Percentiles rank a stretch among this genome's conserved stretches.
Evolutionary conservation across 2,113 vertebrate species (phyloP).

Genomic region (Ceyx melanurus): DNA sequence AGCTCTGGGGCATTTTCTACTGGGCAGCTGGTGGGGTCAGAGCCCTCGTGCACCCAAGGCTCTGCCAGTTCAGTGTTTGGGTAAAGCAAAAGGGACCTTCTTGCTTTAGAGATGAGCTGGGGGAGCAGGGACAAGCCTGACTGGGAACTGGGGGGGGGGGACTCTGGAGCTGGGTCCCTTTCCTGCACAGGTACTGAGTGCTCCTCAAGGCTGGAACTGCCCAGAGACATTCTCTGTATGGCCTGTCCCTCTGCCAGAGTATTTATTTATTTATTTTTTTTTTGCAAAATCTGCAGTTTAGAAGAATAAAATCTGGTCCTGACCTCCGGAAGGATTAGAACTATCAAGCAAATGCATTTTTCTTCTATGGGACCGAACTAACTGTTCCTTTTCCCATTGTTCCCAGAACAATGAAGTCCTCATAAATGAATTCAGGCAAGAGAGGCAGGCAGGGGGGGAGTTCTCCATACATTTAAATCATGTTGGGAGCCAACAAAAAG

Average conservation of each 20-base stretch:
- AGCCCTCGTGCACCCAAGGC: rapidly evolving
- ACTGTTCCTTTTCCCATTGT: constrained; percentile 63
- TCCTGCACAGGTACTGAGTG: rapidly evolving
- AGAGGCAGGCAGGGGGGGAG: background rate
- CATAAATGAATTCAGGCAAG: constrained; percentile 37
- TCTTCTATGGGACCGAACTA: constrained; percentile 70
- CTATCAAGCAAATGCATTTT: constrained; percentile 57
- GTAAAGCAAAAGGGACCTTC: too few species aligned
- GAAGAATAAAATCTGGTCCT: constrained; percentile 53
- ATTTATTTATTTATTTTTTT: background rate
- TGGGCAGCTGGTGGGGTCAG: background rate
- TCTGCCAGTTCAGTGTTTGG: background rate
- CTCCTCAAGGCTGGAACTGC: background rate
- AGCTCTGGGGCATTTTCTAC: background rate
- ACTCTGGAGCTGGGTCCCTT: background rate
- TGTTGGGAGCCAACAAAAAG: constrained; percentile 57
- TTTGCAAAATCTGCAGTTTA: constrained; percentile 55
- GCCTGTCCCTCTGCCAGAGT: background rate
- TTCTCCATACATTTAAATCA: constrained; percentile 53
- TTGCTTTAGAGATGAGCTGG: background rate
- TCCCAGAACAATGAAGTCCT: constrained; percentile 61
- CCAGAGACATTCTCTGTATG: background rate
- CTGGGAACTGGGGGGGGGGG: background rate
- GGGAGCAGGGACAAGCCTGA: background rate
- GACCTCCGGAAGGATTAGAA: constrained; percentile 69